Evolutionary conservation across 2,888 invertebrate species (phyloP), one percentile per base, ranked within the genome.

Genomic region (Brachycybe producta): DNA sequence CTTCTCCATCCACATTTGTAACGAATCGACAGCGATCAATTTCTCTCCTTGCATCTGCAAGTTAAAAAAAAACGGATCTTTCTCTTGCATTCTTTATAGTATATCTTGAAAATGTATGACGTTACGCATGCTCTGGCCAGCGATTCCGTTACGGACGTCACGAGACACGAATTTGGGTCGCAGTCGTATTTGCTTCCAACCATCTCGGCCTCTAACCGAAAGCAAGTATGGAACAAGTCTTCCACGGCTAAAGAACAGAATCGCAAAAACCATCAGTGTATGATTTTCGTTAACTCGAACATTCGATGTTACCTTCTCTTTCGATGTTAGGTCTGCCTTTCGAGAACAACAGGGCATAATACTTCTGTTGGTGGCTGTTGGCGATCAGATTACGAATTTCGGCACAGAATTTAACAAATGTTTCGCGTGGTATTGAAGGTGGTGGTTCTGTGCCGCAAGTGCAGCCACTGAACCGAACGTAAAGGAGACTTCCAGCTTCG

Each of bases 161-260:
- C 39, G 23, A 38, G 23, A 17, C 26, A 28, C n/a, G 49, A 49
- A 21, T 49, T 41, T 11, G 28, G 39, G 41, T 49, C 38, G n/a
- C 49, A 49, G 21, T 21, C 49, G 24, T 40, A 41, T n/a, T 41
- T 39, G 24, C 49, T 49, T 19, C 49, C 49, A 8, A 27, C 40
- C 23, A 49, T 49, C 41, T 49, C 49, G 3, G 40, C 39, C 24
- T 49, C 49, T 2, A 49, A 41, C n/a, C 39, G 30, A 30, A 40
- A 49, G 21, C 49, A 49, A 7, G 49, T 45, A 2, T 35, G 45
- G 35, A 45, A 45, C 8, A 45, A n/a, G 17, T 45, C 35, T 23
- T 45, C 45, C 32, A 34, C 35, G 2, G 19, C 45, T 45, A 13
- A 5, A 15, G 28, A n/a, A 36, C 36, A 7, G 19, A 42, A 42